Base-by-base conservation (phyloP, 2,797 vertebrate genomes). In the Rhabdophis nuchalis region DNA sequence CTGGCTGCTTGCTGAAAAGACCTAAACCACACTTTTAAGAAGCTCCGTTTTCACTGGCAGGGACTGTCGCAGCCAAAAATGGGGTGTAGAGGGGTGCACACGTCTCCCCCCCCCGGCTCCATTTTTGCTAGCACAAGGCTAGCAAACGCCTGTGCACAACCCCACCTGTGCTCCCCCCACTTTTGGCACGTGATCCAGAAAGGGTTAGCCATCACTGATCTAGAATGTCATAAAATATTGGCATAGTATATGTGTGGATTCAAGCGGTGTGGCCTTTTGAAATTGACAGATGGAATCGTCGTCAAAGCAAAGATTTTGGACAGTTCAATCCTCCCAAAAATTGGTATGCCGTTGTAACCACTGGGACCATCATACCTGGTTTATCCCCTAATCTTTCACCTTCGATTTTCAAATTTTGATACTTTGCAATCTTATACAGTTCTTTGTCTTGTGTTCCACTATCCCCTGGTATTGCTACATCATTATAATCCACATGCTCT, bases 21-120 rank as follows among this genome's bases (percentile, higher is more conserved):
- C 56, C 68, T 88, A 64, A 56, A 27, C 89, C 85, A 93, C 50
- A 56, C 54, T 91, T 87, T 93, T 50, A 61, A 58, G 57, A 68
- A 85, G 9, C 46, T 50, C 46, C 5, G 46, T 50, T 50, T 50
- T 50, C 46, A 50, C 46, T 50, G 46, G 46, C 5, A 50, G 46
- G 7, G 46, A 50, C 46, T 50, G 46, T 50, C 46, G 46, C 46
- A 50, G 46, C 46, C 46, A 50, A 50, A 50, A 50, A 50, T 1
- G 46, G 46, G 46, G 46, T 50, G 46, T 6, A 50, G 46, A 6
- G 46, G 3, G 4, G 46, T 6, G 1, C 46, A 50, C 46, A 6
- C 46, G 5, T 6, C 46, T 50, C 46, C 46, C 46, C 46, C 46
- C 46, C 46, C 46, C 5, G 46, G 46, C 46, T 50, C 46, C 46